Evolutionary conservation across 2,113 vertebrate genomes (phyloP).

Genomic region (Bungarus multicinctus): DNA sequence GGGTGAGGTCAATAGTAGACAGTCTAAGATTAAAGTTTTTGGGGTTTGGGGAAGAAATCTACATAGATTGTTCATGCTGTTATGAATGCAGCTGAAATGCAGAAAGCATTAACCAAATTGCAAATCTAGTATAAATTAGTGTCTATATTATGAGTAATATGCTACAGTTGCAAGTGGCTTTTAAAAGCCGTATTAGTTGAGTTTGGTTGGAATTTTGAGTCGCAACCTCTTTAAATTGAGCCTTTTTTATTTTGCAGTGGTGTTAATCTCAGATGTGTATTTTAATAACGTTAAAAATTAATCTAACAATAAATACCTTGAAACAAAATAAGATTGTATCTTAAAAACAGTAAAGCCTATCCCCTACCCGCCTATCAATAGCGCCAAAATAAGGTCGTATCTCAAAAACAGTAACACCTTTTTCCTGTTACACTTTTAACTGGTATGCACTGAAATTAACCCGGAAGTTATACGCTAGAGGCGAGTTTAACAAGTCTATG

Average conservation of each 20-base stretch:
- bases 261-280: neutral
- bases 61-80: neutral
- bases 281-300: neutral
- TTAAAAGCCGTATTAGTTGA: neutral
- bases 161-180: neutral
- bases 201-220: neutral
- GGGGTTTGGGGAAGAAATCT: no score
- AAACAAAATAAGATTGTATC: neutral
- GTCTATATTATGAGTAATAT: neutral
- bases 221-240: neutral
- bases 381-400: neutral
- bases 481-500: neutral
- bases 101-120: neutral
- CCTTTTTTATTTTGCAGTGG: neutral
- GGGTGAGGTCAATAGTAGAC: no score
- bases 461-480: neutral
- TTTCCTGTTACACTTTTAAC: neutral
- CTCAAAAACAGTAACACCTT: neutral
- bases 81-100: neutral
- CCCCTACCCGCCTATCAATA: neutral
- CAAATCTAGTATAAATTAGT: neutral
- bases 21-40: no score
- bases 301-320: neutral
- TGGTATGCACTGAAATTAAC: neutral
- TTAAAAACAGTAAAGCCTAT: neutral